These are phyloP conservation scores for Dione vanillae DNA, from an alignment of 2,888 invertebrate genomes.

Conservation along the genomic window DNA sequence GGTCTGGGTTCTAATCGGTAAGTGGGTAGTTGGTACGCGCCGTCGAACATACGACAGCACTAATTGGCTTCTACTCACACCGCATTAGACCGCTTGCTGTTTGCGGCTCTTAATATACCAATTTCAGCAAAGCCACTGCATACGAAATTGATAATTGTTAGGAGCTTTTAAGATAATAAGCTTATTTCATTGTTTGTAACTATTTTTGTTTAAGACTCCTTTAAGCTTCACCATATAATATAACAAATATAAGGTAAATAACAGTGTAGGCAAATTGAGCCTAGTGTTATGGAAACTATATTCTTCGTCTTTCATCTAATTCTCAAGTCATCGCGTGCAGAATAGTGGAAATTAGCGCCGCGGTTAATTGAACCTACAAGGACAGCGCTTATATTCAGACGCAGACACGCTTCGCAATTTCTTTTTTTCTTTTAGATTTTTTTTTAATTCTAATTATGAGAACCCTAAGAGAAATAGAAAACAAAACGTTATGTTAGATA, in stretches of 20 bases:
- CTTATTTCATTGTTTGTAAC: not conserved
- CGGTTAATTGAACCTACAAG: too few relatives aligned
- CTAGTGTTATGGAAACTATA: too few relatives aligned
- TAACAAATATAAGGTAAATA: not conserved
- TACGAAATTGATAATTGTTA: conserved; percentile 15
- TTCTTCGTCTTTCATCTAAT: too few relatives aligned
- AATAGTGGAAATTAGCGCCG: too few relatives aligned
- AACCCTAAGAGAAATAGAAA: too few relatives aligned
- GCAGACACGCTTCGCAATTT: too few relatives aligned
- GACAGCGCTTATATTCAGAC: too few relatives aligned
- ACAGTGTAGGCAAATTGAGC: too few relatives aligned
- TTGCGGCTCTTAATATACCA: conserved; percentile 35
- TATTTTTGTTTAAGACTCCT: not conserved
- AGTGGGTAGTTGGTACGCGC: conserved; percentile 56
- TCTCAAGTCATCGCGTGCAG: too few relatives aligned
- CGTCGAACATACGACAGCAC: conserved; percentile 53
- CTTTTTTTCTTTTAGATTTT: too few relatives aligned
- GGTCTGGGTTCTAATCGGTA: conserved; percentile 56
- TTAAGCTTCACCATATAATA: not conserved
- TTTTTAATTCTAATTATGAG: too few relatives aligned
- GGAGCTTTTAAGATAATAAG: not conserved
- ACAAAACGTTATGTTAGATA: too few relatives aligned
- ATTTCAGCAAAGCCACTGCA: conserved; percentile 31
- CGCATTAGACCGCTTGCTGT: conserved; percentile 29
- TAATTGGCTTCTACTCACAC: conserved; percentile 55